Base-by-base conservation (phyloP, 1,140 invertebrate species). In the Prorops nasuta region DNA sequence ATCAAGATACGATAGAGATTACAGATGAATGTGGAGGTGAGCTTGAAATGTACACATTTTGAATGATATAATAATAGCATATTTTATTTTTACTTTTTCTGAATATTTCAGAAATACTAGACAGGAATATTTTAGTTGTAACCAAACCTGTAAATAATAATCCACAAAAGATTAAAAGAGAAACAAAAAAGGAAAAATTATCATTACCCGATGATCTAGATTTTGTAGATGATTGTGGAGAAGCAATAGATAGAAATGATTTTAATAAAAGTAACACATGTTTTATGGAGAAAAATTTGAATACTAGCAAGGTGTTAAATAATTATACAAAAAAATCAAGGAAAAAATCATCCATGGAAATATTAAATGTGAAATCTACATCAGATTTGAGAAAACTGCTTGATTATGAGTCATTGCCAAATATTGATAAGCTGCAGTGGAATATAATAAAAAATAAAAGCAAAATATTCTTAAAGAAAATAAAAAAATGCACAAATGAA, bases 401-500 rank as follows among this genome's bases (percentile, higher is more conserved):
- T 15, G 51, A 45, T 24, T 48, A 47, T 15, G 54, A 71, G 18
- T 56, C 42, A 2, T 67, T 59, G 47, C 58, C 55, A 14, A 61
- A 60, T 17, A 47, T 66, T 14, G 58, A 68, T 43, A 69, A 68
- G 45, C 39, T 69, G 15, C 53, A 58, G 36, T 71, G 64, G 64
- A 69, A 68, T 24, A 63, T 65, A 6, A 42, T 68, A 8, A 56
- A 49, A 39, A 68, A 67, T 14, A 64, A 52, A 16, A 34, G 56
- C 1, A 51, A 45, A 24, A 66, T 56, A 49, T 34, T 55, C 14
- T 39, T 66, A 15, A 21, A 51, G 0, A 60, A 65, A 37, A 40
- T 54, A 3, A 54, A 51, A 8, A 40, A 56, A 44, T 48, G 36
- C 31, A 53, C 42, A n/a, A 15, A 42, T 0, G 14, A 40, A 8